phyloP scores from a whole-genome alignment of 2,113 vertebrate genomes.

The Poicephalus gulielmi region DNA sequence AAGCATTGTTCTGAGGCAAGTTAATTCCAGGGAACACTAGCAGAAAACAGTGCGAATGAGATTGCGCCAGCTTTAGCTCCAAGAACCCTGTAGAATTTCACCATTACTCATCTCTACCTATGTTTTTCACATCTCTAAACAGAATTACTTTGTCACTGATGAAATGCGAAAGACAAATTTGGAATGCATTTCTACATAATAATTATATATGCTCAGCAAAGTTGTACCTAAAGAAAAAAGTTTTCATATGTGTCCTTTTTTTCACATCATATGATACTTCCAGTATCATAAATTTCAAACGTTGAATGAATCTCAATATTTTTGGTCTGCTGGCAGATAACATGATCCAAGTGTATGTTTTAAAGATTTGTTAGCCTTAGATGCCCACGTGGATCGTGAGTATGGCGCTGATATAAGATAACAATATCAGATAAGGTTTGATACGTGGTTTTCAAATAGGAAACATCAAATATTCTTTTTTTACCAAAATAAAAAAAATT shows the following conservation, averaged over 20 bases:
- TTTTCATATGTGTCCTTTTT: not conserved
- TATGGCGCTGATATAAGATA: not conserved
- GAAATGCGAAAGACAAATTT: not conserved
- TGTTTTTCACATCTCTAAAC: not conserved
- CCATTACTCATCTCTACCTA: not conserved
- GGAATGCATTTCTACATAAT: not conserved
- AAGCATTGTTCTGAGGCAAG: not conserved
- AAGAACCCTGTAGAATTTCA: not conserved
- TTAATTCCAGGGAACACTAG: not conserved
- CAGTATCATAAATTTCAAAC: not conserved
- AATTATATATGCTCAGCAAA: accelerated
- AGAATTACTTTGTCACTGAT: not conserved
- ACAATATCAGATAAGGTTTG: not conserved
- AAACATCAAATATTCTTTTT: not conserved
- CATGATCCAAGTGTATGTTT: not conserved
- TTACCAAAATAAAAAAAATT: not conserved
- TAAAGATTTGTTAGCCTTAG: not conserved
- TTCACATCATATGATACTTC: not conserved
- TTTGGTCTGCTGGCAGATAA: not conserved
- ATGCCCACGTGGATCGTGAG: not conserved
- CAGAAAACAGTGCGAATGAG: not conserved
- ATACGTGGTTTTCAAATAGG: not conserved
- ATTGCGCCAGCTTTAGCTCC: not conserved
- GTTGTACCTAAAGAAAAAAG: not conserved
- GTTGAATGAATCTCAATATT: not conserved